These are phyloP conservation scores for Orbicella faveolata DNA, from an alignment of 64 coral and sea anemone species.

Conservation along the genomic window DNA sequence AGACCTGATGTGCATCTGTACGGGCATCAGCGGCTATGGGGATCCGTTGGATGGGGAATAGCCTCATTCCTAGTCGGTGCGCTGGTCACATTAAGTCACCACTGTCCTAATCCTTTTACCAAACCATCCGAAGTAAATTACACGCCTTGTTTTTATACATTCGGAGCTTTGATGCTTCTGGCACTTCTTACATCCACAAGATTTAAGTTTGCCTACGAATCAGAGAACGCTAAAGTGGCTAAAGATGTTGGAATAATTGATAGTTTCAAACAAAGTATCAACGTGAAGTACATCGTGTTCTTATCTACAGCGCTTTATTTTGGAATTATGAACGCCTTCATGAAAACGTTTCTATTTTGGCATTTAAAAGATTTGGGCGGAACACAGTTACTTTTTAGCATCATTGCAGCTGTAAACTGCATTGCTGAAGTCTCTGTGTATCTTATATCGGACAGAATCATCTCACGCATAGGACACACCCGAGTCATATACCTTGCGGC, in stretches of 20 bases:
- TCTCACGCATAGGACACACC: slow-evolving; percentile 13
- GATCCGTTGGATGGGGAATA: slow-evolving; percentile 64
- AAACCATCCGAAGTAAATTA: slow-evolving; percentile 41
- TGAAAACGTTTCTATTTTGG: slow-evolving; percentile 64
- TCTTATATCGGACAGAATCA: slow-evolving; percentile 29
- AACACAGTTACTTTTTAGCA: slow-evolving; percentile 33
- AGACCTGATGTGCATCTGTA: slow-evolving; percentile 40
- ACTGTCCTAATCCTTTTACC: slow-evolving; percentile 14
- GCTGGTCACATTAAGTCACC: slow-evolving; percentile 32
- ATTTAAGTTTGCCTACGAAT: slow-evolving; percentile 16
- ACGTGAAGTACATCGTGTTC: slow-evolving; percentile 41
- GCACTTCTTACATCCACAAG: slow-evolving; percentile 23
- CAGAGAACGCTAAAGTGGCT: not conserved
- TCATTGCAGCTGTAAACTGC: slow-evolving; percentile 43
- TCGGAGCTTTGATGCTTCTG: slow-evolving; percentile 45
- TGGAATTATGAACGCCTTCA: slow-evolving; percentile 47
- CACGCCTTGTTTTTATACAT: slow-evolving; percentile 43
- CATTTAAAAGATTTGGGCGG: slow-evolving; percentile 58
- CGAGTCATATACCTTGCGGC: slow-evolving; percentile 27
- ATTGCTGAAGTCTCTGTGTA: slow-evolving; percentile 49
- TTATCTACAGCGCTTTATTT: slow-evolving; percentile 34
- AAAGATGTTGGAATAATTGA: not conserved
- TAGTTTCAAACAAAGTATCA: not conserved
- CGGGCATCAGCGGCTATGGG: slow-evolving; percentile 52
- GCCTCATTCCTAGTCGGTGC: slow-evolving; percentile 54